Base-by-base conservation (phyloP, 2,113 vertebrate species). In the Erythrocercus mccallii region DNA sequence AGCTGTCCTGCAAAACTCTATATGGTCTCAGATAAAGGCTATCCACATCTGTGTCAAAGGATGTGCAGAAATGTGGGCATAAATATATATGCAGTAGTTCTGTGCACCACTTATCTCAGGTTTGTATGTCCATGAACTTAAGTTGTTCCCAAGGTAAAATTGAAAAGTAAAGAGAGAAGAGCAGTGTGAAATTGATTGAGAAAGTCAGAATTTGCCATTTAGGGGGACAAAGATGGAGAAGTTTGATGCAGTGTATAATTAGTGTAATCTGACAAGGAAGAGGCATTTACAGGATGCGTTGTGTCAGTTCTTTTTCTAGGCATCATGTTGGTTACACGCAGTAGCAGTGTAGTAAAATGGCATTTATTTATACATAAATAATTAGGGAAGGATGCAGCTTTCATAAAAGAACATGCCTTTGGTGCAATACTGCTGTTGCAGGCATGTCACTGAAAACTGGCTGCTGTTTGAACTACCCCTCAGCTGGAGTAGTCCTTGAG, bases 281-380 rank as follows among this genome's bases (percentile, higher is more conserved):
- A 86, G 65, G 74, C 92, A 74, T 66, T 95, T 66, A 31, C 66
- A 91, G 70, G 94, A 84, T 81, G 50, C 88, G 44, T 82, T 95
- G 47, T 94, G 82, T 91, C 86, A 86, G 56, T 81, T 94, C 86
- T 86, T 97, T 95, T 88, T 94, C 87, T 74, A 54, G 70, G 78
- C 53, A 86, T n/a, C 64, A 47, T 62, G 92, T 86, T 90, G 62
- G 86, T 92, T 93, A 80, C 3, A 2, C 1, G 1, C 4, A 0
- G n/a, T 85, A 96, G 81, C 81, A 65, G 60, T 79, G 15, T 90
- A 85, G 79, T 80, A 60, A 94, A 95, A 87, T 94, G 77, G 24
- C 51, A 89, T 95, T 85, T 94, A 72, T 97, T 97, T 94, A 66
- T 95, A 73, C 10, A 15, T 65, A 78, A 94, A 68, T 76, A 88